phyloP scores from a whole-genome alignment of 2,113 vertebrate genomes.

The Bubalus kerabau region DNA sequence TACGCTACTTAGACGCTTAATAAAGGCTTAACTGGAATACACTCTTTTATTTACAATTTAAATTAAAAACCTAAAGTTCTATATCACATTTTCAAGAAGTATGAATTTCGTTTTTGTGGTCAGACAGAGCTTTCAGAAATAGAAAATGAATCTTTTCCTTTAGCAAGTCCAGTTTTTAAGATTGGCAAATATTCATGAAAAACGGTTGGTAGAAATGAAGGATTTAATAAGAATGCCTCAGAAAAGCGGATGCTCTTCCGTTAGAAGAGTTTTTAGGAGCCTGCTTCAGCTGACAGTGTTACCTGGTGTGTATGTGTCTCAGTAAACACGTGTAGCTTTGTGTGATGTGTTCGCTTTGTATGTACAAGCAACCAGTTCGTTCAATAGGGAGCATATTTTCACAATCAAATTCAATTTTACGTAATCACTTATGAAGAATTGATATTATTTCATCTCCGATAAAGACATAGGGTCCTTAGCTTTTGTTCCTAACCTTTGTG shows the following conservation, averaged over 20 bases:
- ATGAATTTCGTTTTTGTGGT: not conserved
- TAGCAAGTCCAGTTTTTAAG: not conserved
- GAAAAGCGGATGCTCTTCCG: not conserved
- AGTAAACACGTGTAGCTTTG: constrained; percentile 37
- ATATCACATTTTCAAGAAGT: not conserved
- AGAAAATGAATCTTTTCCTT: not conserved
- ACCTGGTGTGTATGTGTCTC: not conserved
- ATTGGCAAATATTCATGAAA: not conserved
- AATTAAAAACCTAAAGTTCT: not conserved
- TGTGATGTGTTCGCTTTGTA: constrained; percentile 22
- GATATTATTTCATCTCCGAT: constrained; percentile 24
- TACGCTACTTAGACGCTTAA: not conserved
- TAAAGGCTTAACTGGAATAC: not conserved
- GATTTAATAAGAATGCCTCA: not conserved
- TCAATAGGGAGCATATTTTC: not conserved
- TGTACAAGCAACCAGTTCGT: not conserved
- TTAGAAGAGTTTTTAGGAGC: not conserved
- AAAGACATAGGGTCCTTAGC: not conserved
- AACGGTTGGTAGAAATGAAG: not conserved
- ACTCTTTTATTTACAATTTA: not conserved
- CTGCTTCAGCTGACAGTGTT: not conserved
- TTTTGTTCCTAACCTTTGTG: constrained; percentile 67
- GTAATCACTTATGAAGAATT: not conserved
- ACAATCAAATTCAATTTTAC: not conserved
- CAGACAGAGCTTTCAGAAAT: not conserved